phyloP scores from a whole-genome alignment of 2,888 invertebrate genomes.

The Acanthosepion esculentum region DNA sequence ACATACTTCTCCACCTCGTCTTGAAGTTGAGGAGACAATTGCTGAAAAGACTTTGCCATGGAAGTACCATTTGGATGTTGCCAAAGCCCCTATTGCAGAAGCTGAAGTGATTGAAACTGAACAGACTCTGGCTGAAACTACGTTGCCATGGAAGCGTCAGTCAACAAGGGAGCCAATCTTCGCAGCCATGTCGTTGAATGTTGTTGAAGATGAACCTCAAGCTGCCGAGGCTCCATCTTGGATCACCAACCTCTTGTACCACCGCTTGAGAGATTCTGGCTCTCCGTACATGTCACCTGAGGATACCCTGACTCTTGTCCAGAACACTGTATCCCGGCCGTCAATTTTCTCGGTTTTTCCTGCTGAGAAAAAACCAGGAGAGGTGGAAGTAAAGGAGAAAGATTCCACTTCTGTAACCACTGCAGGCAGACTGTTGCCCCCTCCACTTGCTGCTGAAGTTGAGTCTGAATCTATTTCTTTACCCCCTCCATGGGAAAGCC shows the following conservation, averaged over 20 bases:
- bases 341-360: conserved; percentile 65
- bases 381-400: conserved; percentile 6
- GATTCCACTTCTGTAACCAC: not conserved
- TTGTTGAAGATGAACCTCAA: conserved; percentile 67
- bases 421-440: not conserved
- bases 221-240: conserved; percentile 91
- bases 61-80: conserved; percentile 80
- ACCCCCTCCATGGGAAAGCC: conserved; percentile 55
- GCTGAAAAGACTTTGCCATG: conserved; percentile 93
- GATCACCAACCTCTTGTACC: conserved; percentile 95
- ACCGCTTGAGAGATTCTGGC: conserved; percentile 75
- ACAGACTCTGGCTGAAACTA: conserved; percentile 36
- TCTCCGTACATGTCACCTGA: conserved; percentile 68
- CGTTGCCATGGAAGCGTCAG: conserved; percentile 52
- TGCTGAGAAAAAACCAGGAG: conserved; percentile 38
- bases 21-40: conserved; percentile 83
- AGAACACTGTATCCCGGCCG: conserved; percentile 55
- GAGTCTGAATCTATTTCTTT: not conserved
- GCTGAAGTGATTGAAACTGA: not conserved
- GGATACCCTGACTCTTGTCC: conserved; percentile 60
- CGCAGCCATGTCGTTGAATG: conserved; percentile 57
- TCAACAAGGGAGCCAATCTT: conserved; percentile 59
- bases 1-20: not conserved
- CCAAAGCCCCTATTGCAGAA: not conserved
- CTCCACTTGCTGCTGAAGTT: conserved; percentile 35